A percentile compares a stretch with the other conserved stretches of the same genome.
Conservation (phyloP, 2,888 invertebrate genomes). For the Margaritifera margaritifera region DNA sequence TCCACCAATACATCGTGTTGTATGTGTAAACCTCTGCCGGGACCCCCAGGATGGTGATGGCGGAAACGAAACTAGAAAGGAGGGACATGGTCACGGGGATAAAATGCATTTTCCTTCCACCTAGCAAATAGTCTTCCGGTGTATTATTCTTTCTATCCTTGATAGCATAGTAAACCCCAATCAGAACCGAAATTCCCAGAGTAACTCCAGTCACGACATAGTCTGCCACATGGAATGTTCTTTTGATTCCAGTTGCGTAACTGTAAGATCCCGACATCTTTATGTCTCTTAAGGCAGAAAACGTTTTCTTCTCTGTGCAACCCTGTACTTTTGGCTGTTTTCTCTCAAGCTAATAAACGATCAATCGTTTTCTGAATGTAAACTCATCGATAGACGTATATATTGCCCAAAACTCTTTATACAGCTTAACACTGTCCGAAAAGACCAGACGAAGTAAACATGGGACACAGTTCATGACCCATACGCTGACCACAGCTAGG, state of each 20-base stretch:
- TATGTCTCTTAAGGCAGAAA: too few species aligned
- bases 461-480: too few species aligned
- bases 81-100: conserved; percentile 64
- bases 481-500: too few species aligned
- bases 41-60: conserved; percentile 64
- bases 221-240: conserved; percentile 45
- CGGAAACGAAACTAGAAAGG: conserved; percentile 67
- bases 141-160: conserved; percentile 51
- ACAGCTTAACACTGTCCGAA: too few species aligned
- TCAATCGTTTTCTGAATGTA: too few species aligned
- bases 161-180: conserved; percentile 60
- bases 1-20: conserved; percentile 60
- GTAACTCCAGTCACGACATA: conserved; percentile 56
- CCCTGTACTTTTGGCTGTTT: too few species aligned
- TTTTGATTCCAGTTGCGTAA: conserved; percentile 28
- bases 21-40: conserved; percentile 64
- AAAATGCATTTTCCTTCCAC: conserved; percentile 57
- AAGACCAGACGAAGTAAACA: too few species aligned
- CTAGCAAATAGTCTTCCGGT: conserved; percentile 58
- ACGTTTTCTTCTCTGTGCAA: too few species aligned
- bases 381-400: too few species aligned
- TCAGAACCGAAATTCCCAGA: conserved; percentile 51
- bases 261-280: conserved; percentile 29
- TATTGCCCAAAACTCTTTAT: too few species aligned
- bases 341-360: too few species aligned